Evolutionary conservation across 2,888 invertebrate species (phyloP).

Genomic region (Pyralis farinalis): DNA sequence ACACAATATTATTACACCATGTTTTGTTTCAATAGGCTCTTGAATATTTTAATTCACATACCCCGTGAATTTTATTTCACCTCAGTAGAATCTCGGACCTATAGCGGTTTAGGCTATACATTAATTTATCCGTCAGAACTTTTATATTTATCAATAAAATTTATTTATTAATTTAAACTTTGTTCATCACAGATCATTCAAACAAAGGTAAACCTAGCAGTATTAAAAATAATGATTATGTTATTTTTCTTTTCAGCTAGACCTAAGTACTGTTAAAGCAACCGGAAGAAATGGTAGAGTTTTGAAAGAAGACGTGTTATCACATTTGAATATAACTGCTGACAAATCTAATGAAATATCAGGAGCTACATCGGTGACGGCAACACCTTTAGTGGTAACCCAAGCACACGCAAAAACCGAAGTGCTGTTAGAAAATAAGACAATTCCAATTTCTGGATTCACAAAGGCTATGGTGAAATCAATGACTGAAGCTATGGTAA

Average conservation of each 20-base stretch:
- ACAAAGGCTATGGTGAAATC: slow-evolving; percentile 96
- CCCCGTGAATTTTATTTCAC: too few relatives aligned
- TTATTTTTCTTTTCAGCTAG: slow-evolving; percentile 76
- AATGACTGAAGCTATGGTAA: slow-evolving; percentile 93
- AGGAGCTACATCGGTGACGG: slow-evolving; percentile 30
- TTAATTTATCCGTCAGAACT: too few relatives aligned
- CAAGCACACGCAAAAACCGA: slow-evolving; percentile 42
- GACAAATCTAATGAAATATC: slow-evolving; percentile 72
- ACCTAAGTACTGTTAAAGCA: slow-evolving; percentile 85
- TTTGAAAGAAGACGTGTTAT: slow-evolving; percentile 96
- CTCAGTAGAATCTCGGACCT: too few relatives aligned
- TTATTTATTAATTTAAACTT: too few relatives aligned
- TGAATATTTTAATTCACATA: too few relatives aligned
- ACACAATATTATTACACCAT: too few relatives aligned
- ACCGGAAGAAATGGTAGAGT: slow-evolving; percentile 95
- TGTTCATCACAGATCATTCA: too few relatives aligned
- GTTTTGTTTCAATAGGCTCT: too few relatives aligned
- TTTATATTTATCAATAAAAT: too few relatives aligned
- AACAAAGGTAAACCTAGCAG: too few relatives aligned
- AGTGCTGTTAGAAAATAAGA: slow-evolving; percentile 63
- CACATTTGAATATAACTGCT: slow-evolving; percentile 81
- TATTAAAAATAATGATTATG: background rate
- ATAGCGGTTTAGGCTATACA: too few relatives aligned
- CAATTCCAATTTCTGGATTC: slow-evolving; percentile 89
- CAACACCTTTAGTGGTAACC: slow-evolving; percentile 34